Evolutionary conservation across 2,888 invertebrate species (phyloP).

Genomic region (Meteorus colon): DNA sequence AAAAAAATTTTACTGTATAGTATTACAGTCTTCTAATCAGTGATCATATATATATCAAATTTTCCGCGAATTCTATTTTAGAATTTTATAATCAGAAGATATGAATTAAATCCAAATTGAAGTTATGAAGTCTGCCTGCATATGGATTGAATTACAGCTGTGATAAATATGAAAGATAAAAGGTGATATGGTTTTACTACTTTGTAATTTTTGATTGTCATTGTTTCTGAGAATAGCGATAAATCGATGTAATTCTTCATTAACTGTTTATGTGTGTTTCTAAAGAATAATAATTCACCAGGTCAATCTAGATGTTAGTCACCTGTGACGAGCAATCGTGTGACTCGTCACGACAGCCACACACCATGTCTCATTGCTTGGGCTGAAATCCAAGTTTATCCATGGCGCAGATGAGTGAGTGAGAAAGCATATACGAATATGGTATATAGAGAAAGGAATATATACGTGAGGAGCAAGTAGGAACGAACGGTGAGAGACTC

Average conservation of each 20-base stretch:
- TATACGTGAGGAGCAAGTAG: conserved; percentile 34
- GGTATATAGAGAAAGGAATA: conserved; percentile 28
- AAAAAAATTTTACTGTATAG: not conserved
- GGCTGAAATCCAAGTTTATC: conserved; percentile 22
- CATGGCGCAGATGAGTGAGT: conserved; percentile 14
- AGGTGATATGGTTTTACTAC: not conserved
- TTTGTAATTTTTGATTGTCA: not conserved
- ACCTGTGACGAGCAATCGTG: conserved; percentile 41
- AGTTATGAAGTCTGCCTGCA: not conserved
- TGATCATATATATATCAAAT: not conserved
- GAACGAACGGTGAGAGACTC: conserved; percentile 31
- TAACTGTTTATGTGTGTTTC: not conserved
- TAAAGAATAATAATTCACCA: conserved; percentile 11
- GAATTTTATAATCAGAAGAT: not conserved
- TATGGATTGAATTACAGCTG: not conserved
- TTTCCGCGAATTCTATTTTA: not conserved
- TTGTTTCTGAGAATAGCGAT: not conserved
- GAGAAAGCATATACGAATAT: conserved; percentile 12
- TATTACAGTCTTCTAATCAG: not conserved
- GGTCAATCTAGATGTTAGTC: conserved; percentile 41
- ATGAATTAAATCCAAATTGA: not conserved
- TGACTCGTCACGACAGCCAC: conserved; percentile 31
- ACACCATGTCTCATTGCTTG: conserved; percentile 5
- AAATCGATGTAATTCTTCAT: not conserved
- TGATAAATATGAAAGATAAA: not conserved